A percentile compares a stretch with the other conserved stretches of the same genome.
Evolutionary conservation across 2,888 invertebrate species (phyloP).

Genomic region (Acanthococcus lagerstroemiae): DNA sequence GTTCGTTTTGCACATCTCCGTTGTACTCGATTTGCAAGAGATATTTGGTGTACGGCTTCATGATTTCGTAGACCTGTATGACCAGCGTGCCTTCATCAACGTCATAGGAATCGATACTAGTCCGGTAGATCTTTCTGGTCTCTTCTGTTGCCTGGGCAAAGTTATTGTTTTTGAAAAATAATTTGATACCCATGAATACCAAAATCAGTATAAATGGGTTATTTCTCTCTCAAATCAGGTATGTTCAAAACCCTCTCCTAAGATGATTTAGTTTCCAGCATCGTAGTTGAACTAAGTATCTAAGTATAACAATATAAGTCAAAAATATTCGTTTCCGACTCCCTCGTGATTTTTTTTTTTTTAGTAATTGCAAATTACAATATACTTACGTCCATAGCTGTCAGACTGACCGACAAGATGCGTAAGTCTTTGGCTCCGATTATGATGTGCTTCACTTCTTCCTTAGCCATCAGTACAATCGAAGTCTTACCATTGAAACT

Average conservation of each 20-base stretch:
- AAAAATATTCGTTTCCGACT: too few species aligned
- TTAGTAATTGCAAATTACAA: too few species aligned
- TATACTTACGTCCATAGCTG: conserved; percentile 3
- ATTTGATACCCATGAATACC: too few species aligned
- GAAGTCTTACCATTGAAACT: conserved; percentile 13
- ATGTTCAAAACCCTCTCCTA: too few species aligned
- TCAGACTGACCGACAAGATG: background rate
- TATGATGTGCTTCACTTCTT: conserved; percentile 8
- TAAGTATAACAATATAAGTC: too few species aligned
- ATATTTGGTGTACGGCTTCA: conserved; percentile 1
- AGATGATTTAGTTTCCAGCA: too few species aligned
- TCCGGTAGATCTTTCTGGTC: background rate
- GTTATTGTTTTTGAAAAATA: background rate
- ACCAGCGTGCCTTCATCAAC: conserved; percentile 16
- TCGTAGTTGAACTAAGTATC: too few species aligned
- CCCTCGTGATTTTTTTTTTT: too few species aligned
- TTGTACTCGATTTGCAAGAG: conserved; percentile 11
- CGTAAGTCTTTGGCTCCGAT: conserved; percentile 19
- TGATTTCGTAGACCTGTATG: background rate
- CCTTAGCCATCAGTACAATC: background rate
- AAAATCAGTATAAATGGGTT: too few species aligned
- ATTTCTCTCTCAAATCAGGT: too few species aligned
- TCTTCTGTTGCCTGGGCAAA: too few species aligned
- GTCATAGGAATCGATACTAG: conserved; percentile 7
- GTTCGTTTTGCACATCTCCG: conserved; percentile 11